phyloP scores from a whole-genome alignment of 2,113 vertebrate species.

The Hippoglossus stenolepis region DNA sequence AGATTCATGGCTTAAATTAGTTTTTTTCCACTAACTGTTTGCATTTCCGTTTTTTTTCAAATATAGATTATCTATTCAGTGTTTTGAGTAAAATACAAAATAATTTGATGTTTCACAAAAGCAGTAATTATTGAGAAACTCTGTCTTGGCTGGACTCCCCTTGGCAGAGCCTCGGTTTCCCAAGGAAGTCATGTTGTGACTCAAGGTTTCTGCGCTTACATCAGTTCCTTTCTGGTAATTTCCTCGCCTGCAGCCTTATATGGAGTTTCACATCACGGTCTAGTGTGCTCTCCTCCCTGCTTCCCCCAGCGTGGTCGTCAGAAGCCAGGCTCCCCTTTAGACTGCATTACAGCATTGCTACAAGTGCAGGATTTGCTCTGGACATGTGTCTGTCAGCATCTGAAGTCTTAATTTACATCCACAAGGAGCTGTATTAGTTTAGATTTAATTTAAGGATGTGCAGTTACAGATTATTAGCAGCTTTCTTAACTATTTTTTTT shows the following conservation, averaged over 20 bases:
- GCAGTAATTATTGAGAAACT: constrained; percentile 43
- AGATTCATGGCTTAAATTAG: neutral
- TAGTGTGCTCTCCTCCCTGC: constrained; percentile 61
- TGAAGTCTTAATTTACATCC: constrained; percentile 10
- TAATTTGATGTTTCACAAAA: constrained; percentile 21
- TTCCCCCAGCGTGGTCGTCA: constrained; percentile 53
- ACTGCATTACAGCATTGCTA: constrained; percentile 37
- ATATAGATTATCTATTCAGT: neutral
- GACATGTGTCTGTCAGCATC: neutral
- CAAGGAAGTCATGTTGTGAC: constrained; percentile 88
- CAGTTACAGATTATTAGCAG: neutral
- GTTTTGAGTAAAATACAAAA: constrained; percentile 22
- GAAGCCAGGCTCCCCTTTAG: constrained; percentile 68
- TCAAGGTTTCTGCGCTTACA: constrained; percentile 89
- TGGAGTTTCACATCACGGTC: constrained; percentile 85
- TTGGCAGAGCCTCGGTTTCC: constrained; percentile 80
- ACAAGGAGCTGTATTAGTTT: neutral
- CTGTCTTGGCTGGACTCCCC: constrained; percentile 55
- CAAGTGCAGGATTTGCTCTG: neutral
- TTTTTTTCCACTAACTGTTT: constrained; percentile 4
- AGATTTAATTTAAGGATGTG: neutral
- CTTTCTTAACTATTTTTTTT: neutral
- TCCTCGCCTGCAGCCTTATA: constrained; percentile 95
- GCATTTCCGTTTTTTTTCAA: neutral
- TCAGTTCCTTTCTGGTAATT: constrained; percentile 91